These are phyloP conservation scores for Leptinotarsa defecta DNA, from an alignment of 1,140 invertebrate species.

Conservation along the genomic window DNA sequence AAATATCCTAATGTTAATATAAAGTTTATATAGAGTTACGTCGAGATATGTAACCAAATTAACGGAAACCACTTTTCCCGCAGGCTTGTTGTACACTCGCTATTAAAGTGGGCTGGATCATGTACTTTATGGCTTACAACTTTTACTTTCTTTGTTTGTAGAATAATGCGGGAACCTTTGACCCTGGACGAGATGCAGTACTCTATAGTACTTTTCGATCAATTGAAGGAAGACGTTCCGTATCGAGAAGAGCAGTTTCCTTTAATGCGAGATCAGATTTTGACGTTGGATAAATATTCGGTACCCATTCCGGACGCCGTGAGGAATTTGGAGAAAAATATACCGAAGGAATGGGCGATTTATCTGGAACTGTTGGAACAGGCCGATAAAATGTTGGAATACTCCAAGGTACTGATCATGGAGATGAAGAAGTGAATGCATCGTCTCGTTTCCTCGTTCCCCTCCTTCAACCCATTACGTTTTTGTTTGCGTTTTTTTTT, in stretches of 20 bases:
- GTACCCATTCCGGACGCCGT: slow-evolving; percentile 64
- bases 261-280: slow-evolving; percentile 72
- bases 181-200: slow-evolving; percentile 65
- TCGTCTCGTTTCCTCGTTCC: slow-evolving; percentile 30
- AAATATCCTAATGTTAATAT: too few relatives aligned
- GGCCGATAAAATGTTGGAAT: slow-evolving; percentile 68
- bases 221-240: slow-evolving; percentile 65
- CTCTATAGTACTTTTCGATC: slow-evolving; percentile 67
- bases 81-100: too few relatives aligned
- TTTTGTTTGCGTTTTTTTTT: neutral
- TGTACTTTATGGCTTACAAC: too few relatives aligned
- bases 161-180: slow-evolving; percentile 62
- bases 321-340: slow-evolving; percentile 62
- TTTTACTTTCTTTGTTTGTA: slow-evolving; percentile 41
- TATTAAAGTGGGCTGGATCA: too few relatives aligned
- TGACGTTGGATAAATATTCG: slow-evolving; percentile 71
- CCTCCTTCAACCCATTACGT: neutral
- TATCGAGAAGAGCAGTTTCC: slow-evolving; percentile 70
- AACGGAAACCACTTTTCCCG: too few relatives aligned
- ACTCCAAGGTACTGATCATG: slow-evolving; percentile 64
- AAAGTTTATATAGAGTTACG: too few relatives aligned
- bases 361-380: slow-evolving; percentile 70
- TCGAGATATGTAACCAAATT: too few relatives aligned
- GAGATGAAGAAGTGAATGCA: slow-evolving; percentile 48
- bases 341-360: slow-evolving; percentile 67